Base-by-base conservation (phyloP, 2,888 invertebrate species). In the Pelosia muscerda region DNA sequence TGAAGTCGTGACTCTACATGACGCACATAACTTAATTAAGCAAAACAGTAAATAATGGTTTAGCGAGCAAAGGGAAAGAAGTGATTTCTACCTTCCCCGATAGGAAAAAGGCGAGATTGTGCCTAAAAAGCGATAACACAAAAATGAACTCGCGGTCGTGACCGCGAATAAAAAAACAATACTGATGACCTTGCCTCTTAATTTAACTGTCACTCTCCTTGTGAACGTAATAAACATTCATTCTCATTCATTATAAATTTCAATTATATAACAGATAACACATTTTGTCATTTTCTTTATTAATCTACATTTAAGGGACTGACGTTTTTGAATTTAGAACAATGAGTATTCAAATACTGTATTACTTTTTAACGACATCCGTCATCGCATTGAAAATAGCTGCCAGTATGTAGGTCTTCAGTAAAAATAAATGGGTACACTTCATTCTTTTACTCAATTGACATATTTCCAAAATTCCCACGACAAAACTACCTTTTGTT, bases 181-280 rank as follows among this genome's bases (percentile, higher is more conserved):
- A 31, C 55, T 56, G 58, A 2, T 53, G 53, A 58, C 58, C 62
- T 62, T 53, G 53, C n/a, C 10, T 26, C 22, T 53, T 62, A 13
- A 53, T 62, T 62, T 62, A 62, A 62, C 38, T 59, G 26, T n/a
- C 58, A 31, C 58, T 31, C n/a, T 31, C 31, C 19, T 59, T n/a
- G 54, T 19, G n/a, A 49, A 49, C 49, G n/a, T 49, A 58, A 38
- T 42, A 60, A n/a, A 13, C 42, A 11, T 31, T 59, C 9, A 38
- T 59, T 13, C 9, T 31, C 42, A 11, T 31, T 59, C 9, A 38
- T 59, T 13, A 19, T 31, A 49, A 49, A n/a, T 49, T 49, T 49
- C 49, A 49, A 49, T 49, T 49, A 49, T 19, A 49, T n/a, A 49
- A 49, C 49, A 49, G 49, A 49, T 49, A 49, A 49, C 19, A 49